Conservation (phyloP, 2,113 vertebrate species). For the Callorhinus ursinus region DNA sequence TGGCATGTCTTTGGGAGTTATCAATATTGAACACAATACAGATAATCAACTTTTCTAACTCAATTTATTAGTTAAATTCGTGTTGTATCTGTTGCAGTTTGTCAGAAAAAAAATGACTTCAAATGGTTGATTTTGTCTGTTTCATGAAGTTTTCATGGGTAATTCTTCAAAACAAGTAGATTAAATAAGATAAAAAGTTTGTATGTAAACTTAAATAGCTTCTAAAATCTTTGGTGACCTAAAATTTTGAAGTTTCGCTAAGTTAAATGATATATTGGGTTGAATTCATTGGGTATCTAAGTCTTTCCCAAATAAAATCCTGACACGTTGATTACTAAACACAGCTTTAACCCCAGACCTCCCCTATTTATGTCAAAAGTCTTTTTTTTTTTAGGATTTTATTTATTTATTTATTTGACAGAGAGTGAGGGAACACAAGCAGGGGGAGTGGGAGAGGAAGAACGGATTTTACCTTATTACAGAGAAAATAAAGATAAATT, state of each 20-base stretch:
- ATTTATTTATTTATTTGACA: too few relatives aligned
- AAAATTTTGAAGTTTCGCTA: not conserved
- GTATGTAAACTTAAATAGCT: not conserved
- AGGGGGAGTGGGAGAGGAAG: too few relatives aligned
- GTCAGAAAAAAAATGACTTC: not conserved
- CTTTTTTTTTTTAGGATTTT: too few relatives aligned
- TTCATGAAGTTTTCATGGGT: not conserved
- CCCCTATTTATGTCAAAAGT: too few relatives aligned
- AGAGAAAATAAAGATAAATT: not conserved
- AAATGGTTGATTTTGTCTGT: not conserved
- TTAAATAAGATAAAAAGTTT: not conserved
- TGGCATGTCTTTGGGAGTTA: not conserved
- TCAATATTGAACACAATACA: not conserved
- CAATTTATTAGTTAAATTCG: not conserved
- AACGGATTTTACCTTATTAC: not conserved
- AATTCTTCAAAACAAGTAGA: not conserved
- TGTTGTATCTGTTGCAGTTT: not conserved
- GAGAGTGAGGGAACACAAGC: too few relatives aligned
- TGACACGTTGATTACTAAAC: not conserved
- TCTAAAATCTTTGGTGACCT: not conserved
- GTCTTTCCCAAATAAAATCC: not conserved
- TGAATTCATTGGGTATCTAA: not conserved
- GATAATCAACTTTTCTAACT: not conserved
- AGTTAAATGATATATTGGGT: not conserved
- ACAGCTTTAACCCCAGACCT: not conserved